A percentile compares a stretch with the other conserved stretches of the same genome.
Conservation (phyloP, 2,888 invertebrate genomes). For the Lacanobia wlatinum region DNA sequence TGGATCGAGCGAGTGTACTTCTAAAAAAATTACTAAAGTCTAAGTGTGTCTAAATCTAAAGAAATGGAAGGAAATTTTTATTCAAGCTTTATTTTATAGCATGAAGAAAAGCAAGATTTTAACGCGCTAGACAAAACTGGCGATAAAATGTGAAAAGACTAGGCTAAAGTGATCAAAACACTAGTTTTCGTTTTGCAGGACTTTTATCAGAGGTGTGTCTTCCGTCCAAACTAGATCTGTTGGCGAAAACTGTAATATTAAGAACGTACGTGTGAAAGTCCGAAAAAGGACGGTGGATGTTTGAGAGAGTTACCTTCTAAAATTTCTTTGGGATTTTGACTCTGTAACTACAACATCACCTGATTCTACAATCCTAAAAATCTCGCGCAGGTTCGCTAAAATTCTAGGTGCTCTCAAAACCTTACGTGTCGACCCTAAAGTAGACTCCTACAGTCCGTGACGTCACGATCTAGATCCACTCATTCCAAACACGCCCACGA, state of each 20-base stretch:
- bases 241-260: background rate
- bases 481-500: constrained; percentile 68
- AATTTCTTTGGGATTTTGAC: constrained; percentile 3
- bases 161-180: constrained; percentile 41
- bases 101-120: constrained; percentile 46
- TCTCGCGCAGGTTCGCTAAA: constrained; percentile 24
- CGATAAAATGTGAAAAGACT: constrained; percentile 24
- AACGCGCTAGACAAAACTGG: constrained; percentile 39
- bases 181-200: constrained; percentile 54
- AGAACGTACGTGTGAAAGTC: background rate
- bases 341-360: constrained; percentile 1
- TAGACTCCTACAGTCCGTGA: background rate
- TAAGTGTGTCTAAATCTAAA: constrained; percentile 48
- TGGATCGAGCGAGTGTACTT: constrained; percentile 62
- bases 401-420: constrained; percentile 42
- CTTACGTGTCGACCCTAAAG: constrained; percentile 16
- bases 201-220: constrained; percentile 42
- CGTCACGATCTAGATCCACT: constrained; percentile 44
- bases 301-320: background rate
- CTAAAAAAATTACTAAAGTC: constrained; percentile 35
- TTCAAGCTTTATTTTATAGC: constrained; percentile 29
- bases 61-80: constrained; percentile 37
- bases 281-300: constrained; percentile 25
- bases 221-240: constrained; percentile 4
- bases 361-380: background rate